phyloP scores from a whole-genome alignment of 2,113 vertebrate species.

The Donacobius atricapilla region DNA sequence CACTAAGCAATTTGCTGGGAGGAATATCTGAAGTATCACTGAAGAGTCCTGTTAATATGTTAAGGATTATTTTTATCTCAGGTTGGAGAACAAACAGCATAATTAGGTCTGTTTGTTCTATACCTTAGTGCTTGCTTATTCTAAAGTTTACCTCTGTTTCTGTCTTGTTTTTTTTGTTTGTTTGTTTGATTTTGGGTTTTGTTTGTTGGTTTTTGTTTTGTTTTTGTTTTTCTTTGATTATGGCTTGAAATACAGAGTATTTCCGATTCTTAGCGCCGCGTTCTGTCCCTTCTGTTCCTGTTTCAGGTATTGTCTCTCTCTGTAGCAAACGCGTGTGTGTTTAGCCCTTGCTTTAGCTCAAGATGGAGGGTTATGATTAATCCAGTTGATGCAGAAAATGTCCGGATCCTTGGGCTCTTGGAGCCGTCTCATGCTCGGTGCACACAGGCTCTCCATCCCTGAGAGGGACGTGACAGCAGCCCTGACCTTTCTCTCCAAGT shows the following conservation, averaged over 20 bases:
- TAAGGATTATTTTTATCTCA: slow-evolving; percentile 20
- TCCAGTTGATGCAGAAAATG: slow-evolving; percentile 74
- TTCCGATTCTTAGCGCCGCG: neutral
- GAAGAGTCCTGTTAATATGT: neutral
- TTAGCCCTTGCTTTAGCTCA: slow-evolving; percentile 42
- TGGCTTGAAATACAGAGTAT: neutral
- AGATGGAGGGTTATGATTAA: slow-evolving; percentile 73
- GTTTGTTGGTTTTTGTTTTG: neutral
- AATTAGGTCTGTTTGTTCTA: slow-evolving; percentile 18
- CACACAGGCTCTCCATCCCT: slow-evolving; percentile 64
- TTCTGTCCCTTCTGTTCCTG: neutral
- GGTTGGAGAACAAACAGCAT: neutral
- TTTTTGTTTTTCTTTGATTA: neutral
- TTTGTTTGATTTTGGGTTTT: neutral
- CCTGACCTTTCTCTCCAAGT: slow-evolving; percentile 75
- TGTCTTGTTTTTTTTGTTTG: neutral
- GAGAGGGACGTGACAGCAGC: slow-evolving; percentile 71
- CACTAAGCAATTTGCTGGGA: neutral
- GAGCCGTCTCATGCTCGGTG: slow-evolving; percentile 68
- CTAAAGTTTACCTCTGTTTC: neutral
- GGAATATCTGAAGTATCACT: neutral
- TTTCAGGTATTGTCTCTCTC: neutral
- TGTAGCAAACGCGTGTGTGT: too few relatives aligned
- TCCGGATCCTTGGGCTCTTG: slow-evolving; percentile 63
- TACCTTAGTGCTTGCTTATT: neutral